A percentile compares a stretch with the other conserved stretches of the same genome.
Conservation (phyloP, 2,888 invertebrate species). For the Plemyria rubiginata region DNA sequence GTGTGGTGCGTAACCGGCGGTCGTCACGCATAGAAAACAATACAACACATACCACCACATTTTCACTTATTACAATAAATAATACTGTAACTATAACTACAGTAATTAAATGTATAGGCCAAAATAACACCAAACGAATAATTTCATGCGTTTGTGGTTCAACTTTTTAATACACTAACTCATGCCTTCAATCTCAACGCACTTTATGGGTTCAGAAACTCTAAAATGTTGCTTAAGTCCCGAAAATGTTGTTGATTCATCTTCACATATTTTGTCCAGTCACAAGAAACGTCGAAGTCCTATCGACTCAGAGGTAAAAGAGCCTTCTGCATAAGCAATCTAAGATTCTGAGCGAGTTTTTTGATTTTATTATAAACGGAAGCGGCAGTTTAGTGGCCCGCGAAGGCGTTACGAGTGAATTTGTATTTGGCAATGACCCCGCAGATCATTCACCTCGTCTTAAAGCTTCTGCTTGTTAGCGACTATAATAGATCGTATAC, state of each 20-base stretch:
- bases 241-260: slow-evolving; percentile 21
- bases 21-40: slow-evolving; percentile 56
- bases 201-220: slow-evolving; percentile 63
- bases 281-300: slow-evolving; percentile 19
- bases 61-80: slow-evolving; percentile 20
- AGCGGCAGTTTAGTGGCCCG: slow-evolving; percentile 69
- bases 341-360: slow-evolving; percentile 39
- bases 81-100: not conserved
- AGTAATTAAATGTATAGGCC: not conserved
- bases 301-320: slow-evolving; percentile 17
- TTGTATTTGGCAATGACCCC: slow-evolving; percentile 82
- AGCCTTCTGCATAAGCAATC: slow-evolving; percentile 38
- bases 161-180: slow-evolving; percentile 78
- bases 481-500: slow-evolving; percentile 27
- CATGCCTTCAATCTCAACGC: slow-evolving; percentile 66
- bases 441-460: slow-evolving; percentile 67
- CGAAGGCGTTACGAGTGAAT: slow-evolving; percentile 65
- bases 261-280: not conserved
- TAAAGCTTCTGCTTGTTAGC: slow-evolving; percentile 34
- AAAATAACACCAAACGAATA: slow-evolving; percentile 40
- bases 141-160: slow-evolving; percentile 63
- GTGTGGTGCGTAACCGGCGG: slow-evolving; percentile 48
- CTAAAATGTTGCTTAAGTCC: slow-evolving; percentile 67
- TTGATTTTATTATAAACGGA: slow-evolving; percentile 42
- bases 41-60: slow-evolving; percentile 60